A percentile compares a stretch with the other conserved stretches of the same genome.
These are phyloP conservation scores for Chelmon rostratus DNA, from an alignment of 2,797 vertebrate genomes.

Conservation along the genomic window DNA sequence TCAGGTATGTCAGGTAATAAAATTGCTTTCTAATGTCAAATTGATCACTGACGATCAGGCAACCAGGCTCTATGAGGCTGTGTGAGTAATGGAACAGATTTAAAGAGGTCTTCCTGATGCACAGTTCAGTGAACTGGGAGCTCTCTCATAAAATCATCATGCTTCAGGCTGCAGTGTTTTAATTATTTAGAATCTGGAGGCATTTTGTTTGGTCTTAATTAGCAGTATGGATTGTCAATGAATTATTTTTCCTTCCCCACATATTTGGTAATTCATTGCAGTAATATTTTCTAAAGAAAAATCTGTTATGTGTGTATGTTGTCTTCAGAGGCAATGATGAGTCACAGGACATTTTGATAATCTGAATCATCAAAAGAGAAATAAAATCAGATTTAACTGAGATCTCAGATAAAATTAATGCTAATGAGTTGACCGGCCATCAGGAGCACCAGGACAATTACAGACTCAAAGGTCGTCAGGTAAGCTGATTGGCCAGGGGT, in stretches of 20 bases:
- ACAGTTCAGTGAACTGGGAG: neutral
- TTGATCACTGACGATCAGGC: conserved; percentile 1
- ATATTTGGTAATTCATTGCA: neutral
- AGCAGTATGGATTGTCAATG: neutral
- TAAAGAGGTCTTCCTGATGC: neutral
- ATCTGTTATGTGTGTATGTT: neutral
- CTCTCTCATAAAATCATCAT: conserved; percentile 4
- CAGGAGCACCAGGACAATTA: no score
- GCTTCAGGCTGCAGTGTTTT: neutral
- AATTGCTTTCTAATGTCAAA: conserved; percentile 17
- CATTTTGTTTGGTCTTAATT: neutral
- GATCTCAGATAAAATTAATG: neutral
- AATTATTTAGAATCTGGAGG: neutral
- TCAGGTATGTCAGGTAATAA: neutral
- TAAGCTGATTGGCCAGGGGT: no score
- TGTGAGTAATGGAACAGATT: conserved; percentile 2
- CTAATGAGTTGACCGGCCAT: neutral
- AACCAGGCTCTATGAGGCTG: neutral
- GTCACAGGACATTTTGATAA: neutral
- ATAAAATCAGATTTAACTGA: neutral
- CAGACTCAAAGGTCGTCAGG: no score
- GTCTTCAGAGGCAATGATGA: neutral
- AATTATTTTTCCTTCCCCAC: neutral
- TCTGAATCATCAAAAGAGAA: neutral
- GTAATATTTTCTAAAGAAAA: neutral